phyloP scores from a whole-genome alignment of 1,140 invertebrate genomes.

The Pseudomyrmex concolor region DNA sequence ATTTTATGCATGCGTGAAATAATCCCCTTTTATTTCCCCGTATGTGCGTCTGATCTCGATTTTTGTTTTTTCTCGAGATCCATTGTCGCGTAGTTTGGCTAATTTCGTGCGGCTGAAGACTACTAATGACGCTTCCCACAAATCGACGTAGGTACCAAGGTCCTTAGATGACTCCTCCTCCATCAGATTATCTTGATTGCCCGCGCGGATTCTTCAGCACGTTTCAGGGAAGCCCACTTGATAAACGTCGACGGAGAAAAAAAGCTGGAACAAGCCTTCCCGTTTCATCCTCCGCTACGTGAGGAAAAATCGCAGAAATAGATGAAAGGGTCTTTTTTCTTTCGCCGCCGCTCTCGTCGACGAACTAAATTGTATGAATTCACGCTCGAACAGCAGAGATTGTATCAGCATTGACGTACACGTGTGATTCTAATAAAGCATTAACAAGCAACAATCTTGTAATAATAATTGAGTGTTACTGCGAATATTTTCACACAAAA shows the following conservation, averaged over 20 bases:
- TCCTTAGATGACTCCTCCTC: background rate
- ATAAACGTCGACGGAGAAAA: conserved; percentile 32
- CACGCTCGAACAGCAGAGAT: background rate
- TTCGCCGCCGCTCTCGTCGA: background rate
- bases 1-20: background rate
- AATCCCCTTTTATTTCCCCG: background rate
- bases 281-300: background rate
- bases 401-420: conserved; percentile 1
- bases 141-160: conserved; percentile 16
- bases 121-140: conserved; percentile 56
- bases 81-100: background rate
- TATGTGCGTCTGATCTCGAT: background rate
- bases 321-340: conserved; percentile 14
- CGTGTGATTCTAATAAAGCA: background rate
- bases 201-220: conserved; percentile 60
- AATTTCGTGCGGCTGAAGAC: conserved; percentile 22
- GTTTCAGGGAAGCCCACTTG: conserved; percentile 26
- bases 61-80: conserved; percentile 28
- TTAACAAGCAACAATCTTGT: background rate
- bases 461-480: background rate
- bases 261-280: conserved; percentile 11
- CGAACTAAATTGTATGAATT: conserved; percentile 5
- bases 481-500: too few species aligned
- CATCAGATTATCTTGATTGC: conserved; percentile 62
- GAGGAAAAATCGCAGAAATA: conserved; percentile 39